Conservation (phyloP, 2,113 vertebrate species). For the Dermatemys mawii region DNA sequence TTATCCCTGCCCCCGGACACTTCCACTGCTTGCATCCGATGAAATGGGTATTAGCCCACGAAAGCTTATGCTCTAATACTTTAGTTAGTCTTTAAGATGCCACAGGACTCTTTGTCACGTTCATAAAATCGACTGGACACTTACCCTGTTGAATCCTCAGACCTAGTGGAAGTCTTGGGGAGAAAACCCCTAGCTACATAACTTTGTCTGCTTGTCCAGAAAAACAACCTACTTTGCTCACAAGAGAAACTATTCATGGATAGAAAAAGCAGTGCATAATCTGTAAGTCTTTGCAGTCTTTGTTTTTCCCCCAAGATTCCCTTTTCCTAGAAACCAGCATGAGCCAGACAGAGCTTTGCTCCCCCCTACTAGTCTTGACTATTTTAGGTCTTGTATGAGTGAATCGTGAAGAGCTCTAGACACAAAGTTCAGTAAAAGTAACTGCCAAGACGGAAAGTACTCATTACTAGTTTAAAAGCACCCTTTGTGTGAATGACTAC, state of each 20-base stretch:
- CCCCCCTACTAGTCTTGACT: conserved; percentile 40
- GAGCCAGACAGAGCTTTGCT: conserved; percentile 58
- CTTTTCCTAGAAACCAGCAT: conserved; percentile 63
- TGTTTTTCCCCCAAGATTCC: not conserved
- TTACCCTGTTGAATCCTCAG: not conserved
- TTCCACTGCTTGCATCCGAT: too few relatives aligned
- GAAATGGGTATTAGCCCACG: too few relatives aligned
- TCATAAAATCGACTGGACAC: not conserved
- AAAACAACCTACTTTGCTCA: conserved; percentile 42
- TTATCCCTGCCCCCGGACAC: too few relatives aligned
- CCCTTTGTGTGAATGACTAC: conserved; percentile 52
- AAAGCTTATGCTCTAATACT: too few relatives aligned
- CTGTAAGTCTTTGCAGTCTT: conserved; percentile 48
- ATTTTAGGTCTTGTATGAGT: conserved; percentile 59
- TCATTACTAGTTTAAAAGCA: conserved; percentile 46
- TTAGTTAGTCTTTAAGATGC: too few relatives aligned
- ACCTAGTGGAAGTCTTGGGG: too few relatives aligned
- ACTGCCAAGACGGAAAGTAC: conserved; percentile 63
- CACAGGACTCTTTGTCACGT: too few relatives aligned
- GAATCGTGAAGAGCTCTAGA: conserved; percentile 50
- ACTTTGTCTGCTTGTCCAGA: conserved; percentile 42
- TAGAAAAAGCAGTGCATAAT: conserved; percentile 51
- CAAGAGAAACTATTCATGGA: conserved; percentile 48
- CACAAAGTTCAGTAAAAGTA: conserved; percentile 52
- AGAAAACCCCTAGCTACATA: conserved; percentile 44